phyloP scores from a whole-genome alignment of 2,888 invertebrate species.

The Slavum lentiscoides region DNA sequence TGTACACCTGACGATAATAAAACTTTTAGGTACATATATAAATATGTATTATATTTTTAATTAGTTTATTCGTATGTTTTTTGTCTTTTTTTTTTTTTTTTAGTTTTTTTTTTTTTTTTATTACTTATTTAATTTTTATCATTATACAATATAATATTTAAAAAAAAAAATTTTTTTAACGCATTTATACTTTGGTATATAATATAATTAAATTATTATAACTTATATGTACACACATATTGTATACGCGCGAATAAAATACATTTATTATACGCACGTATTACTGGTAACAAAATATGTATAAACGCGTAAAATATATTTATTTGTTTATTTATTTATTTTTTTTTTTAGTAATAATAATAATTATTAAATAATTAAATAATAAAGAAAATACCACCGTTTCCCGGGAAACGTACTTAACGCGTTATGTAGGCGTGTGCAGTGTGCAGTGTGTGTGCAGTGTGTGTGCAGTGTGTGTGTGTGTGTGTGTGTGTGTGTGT shows the following conservation, averaged over 20 bases:
- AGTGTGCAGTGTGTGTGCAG: not conserved
- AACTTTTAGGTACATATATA: no score
- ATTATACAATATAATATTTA: no score
- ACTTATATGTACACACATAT: slow-evolving; percentile 1
- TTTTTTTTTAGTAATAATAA: slow-evolving; percentile 29
- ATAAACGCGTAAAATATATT: slow-evolving; percentile 42
- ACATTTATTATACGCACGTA: slow-evolving; percentile 1
- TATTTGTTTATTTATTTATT: no score
- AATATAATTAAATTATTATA: not conserved
- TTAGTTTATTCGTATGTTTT: no score
- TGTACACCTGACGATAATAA: no score
- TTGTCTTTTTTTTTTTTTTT: no score
- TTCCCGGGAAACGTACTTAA: not conserved
- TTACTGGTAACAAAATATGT: slow-evolving; percentile 48
- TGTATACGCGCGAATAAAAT: not conserved
- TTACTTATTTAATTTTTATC: no score
- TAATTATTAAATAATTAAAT: not conserved
- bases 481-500: not conserved
- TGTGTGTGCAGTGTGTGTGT: not conserved
- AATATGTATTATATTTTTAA: no score
- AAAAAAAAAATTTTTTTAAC: not conserved
- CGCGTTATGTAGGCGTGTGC: not conserved
- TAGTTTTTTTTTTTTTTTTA: no score
- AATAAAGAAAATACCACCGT: slow-evolving; percentile 40
- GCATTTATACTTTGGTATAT: slow-evolving; percentile 31